A percentile compares a stretch with the other conserved stretches of the same genome.
Conservation (phyloP, 2,113 vertebrate genomes). For the Xenopus laevis region DNA sequence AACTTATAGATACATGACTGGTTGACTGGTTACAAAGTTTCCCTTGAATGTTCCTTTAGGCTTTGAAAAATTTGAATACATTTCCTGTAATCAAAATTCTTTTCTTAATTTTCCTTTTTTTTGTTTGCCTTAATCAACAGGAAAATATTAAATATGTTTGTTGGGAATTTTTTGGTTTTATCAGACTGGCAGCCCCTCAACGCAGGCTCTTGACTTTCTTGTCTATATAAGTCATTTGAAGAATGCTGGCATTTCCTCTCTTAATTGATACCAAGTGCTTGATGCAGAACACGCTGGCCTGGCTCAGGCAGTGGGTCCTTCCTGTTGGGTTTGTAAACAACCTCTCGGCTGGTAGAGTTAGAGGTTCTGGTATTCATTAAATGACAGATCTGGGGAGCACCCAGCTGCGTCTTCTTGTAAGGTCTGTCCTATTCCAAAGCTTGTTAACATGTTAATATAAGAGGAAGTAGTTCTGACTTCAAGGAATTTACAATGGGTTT, state of each 20-base stretch:
- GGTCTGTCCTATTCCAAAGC: conserved; percentile 69
- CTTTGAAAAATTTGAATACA: too few species aligned
- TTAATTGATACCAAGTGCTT: conserved; percentile 74
- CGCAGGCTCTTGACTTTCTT: conserved; percentile 63
- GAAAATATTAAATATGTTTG: background rate
- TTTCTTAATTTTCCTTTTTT: background rate
- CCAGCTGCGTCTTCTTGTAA: conserved; percentile 74
- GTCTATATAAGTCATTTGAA: conserved; percentile 62
- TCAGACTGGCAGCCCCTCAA: background rate
- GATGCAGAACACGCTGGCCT: conserved; percentile 54
- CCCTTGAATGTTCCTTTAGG: too few species aligned
- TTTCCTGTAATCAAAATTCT: background rate
- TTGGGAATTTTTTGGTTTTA: background rate
- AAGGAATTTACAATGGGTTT: conserved; percentile 77
- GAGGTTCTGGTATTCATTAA: conserved; percentile 71
- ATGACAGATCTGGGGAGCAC: conserved; percentile 59
- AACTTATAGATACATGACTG: too few species aligned
- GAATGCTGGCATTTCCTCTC: conserved; percentile 67
- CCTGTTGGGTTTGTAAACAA: conserved; percentile 66
- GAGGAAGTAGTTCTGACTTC: conserved; percentile 71
- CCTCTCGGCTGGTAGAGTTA: conserved; percentile 51
- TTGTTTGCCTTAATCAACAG: background rate
- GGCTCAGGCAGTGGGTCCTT: conserved; percentile 55
- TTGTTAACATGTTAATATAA: conserved; percentile 80
- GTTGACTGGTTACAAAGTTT: too few species aligned